These are phyloP conservation scores for Conistra vaccinii DNA, from an alignment of 2,888 invertebrate genomes.

Conservation along the genomic window DNA sequence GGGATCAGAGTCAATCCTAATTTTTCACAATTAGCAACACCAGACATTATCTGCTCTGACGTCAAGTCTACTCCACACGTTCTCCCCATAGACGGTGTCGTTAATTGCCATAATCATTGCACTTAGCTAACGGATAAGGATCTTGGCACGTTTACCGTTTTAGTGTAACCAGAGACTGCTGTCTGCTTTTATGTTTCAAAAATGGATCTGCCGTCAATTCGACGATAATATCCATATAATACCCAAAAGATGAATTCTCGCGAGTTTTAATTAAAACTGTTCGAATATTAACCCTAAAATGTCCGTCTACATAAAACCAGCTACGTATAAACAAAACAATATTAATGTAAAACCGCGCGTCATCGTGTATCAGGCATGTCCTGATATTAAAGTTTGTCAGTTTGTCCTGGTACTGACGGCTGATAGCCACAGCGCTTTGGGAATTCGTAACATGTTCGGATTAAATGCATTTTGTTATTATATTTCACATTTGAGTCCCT, in stretches of 20 bases:
- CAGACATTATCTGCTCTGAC: conserved; percentile 25
- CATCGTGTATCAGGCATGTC: conserved; percentile 52
- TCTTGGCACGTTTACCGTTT: conserved; percentile 18
- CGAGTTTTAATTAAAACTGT: conserved; percentile 2
- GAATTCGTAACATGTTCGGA: conserved; percentile 52
- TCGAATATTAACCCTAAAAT: neutral
- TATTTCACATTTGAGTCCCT: conserved; percentile 37
- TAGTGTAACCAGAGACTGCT: neutral
- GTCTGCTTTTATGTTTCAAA: neutral
- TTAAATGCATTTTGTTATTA: conserved; percentile 64
- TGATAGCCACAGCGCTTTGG: conserved; percentile 63
- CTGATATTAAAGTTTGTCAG: conserved; percentile 65
- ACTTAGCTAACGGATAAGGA: conserved; percentile 43
- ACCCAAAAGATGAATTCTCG: neutral
- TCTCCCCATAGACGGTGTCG: conserved; percentile 38
- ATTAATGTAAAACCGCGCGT: conserved; percentile 60
- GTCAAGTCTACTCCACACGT: conserved; percentile 11
- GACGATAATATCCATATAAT: no score
- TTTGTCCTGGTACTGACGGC: conserved; percentile 57
- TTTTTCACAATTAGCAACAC: conserved; percentile 46
- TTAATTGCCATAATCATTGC: conserved; percentile 46
- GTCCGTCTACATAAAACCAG: neutral
- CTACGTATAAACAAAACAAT: conserved; percentile 18
- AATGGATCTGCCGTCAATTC: neutral
- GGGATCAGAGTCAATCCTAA: conserved; percentile 43